Evolutionary conservation across 2,888 invertebrate genomes (phyloP).

Genomic region (Gandaritis pyraliata): DNA sequence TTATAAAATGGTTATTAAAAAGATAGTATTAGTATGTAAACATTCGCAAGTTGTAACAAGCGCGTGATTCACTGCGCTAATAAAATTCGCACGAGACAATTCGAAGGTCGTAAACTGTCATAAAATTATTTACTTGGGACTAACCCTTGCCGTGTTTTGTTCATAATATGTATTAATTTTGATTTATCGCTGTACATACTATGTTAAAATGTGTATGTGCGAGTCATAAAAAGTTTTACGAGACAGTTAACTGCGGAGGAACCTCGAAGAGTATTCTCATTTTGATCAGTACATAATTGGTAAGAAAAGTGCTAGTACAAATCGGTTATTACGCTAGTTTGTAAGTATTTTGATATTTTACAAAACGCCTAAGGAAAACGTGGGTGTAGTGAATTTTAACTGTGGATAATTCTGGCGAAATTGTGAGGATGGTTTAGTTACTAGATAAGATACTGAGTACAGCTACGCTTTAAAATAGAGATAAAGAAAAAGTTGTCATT

Average conservation of each 20-base stretch:
- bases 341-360: background rate
- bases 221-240: conserved; percentile 78
- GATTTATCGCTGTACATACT: conserved; percentile 77
- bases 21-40: background rate
- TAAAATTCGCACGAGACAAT: conserved; percentile 72
- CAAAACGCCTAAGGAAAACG: no score
- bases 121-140: conserved; percentile 72
- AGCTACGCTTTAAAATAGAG: no score
- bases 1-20: background rate
- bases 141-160: conserved; percentile 70
- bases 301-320: conserved; percentile 47
- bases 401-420: no score
- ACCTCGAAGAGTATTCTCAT: conserved; percentile 75
- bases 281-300: conserved; percentile 61
- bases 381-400: no score
- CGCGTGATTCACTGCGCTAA: conserved; percentile 62
- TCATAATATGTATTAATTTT: conserved; percentile 73
- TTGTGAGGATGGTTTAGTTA: no score
- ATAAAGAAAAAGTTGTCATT: no score
- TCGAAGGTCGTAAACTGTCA: conserved; percentile 70
- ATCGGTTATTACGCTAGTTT: conserved; percentile 36
- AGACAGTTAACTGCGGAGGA: conserved; percentile 72
- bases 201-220: conserved; percentile 76
- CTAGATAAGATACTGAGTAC: no score
- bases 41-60: conserved; percentile 10